Conservation (phyloP, 35 echinoderm and acorn worm genomes). For the Ophiothrix spiculata region DNA sequence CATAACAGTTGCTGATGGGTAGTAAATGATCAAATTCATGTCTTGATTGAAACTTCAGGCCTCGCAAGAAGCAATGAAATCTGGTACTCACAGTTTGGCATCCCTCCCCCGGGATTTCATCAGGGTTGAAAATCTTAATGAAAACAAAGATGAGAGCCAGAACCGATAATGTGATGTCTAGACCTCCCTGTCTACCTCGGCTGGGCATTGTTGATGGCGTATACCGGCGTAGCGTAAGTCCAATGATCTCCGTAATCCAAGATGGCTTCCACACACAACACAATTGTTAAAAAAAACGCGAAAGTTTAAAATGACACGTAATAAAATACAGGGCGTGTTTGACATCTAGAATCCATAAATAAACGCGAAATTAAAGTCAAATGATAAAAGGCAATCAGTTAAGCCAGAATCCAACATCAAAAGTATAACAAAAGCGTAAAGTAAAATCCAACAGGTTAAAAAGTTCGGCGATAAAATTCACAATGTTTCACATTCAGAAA, state of each 20-base stretch:
- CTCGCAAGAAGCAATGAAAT: background rate
- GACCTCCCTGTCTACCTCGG: background rate
- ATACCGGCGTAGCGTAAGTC: background rate
- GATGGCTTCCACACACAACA: background rate
- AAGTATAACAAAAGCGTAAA: background rate
- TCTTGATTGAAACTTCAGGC: background rate
- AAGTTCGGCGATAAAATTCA: background rate
- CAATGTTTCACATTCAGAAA: background rate
- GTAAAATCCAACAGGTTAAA: background rate
- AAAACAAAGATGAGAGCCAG: background rate
- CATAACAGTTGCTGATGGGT: background rate
- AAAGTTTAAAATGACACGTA: background rate
- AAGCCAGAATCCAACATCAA: background rate
- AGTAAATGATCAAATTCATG: background rate
- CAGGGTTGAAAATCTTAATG: background rate
- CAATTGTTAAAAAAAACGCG: background rate
- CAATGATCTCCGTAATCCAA: background rate
- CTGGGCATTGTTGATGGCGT: background rate
- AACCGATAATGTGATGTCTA: background rate
- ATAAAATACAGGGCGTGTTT: background rate
- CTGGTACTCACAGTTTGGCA: background rate
- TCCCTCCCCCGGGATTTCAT: background rate
- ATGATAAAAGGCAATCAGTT: background rate
- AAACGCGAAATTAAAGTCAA: background rate
- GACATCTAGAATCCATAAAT: too few species aligned